Evolutionary conservation across 2,888 invertebrate species (phyloP).

Genomic region (Limnephilus auricula): DNA sequence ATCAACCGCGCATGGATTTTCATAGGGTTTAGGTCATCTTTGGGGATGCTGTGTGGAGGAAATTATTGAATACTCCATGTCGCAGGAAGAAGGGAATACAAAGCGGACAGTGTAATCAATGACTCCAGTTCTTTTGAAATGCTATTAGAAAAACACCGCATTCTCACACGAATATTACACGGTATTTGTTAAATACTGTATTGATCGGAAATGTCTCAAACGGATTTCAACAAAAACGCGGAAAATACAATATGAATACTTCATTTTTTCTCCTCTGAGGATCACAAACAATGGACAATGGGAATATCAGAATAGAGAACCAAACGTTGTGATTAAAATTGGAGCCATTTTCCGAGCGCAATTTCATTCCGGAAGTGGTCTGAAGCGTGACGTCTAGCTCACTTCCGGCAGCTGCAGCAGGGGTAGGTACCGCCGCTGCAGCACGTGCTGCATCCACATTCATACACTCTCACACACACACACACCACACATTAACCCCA

Average conservation of each 20-base stretch:
- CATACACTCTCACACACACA: not conserved
- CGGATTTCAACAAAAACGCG: not conserved
- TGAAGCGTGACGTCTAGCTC: constrained; percentile 19
- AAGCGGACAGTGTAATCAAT: no score
- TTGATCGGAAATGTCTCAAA: not conserved
- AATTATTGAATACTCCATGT: no score
- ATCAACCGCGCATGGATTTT: no score
- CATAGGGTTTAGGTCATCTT: no score
- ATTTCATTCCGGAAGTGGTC: constrained; percentile 12
- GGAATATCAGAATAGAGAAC: not conserved
- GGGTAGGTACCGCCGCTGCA: not conserved
- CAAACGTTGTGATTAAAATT: not conserved
- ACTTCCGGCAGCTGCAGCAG: constrained; percentile 17
- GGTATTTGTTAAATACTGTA: not conserved
- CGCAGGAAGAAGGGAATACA: no score
- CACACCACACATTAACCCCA: not conserved
- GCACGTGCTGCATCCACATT: not conserved
- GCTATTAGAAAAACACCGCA: not conserved
- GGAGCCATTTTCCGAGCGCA: not conserved
- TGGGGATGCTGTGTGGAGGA: no score
- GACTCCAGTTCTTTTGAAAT: not conserved
- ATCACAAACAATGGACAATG: not conserved
- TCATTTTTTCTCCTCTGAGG: not conserved
- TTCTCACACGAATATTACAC: not conserved
- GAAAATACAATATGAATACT: not conserved